Base-by-base conservation (phyloP, 1,140 invertebrate species). In the Drosophila mojavensis region DNA sequence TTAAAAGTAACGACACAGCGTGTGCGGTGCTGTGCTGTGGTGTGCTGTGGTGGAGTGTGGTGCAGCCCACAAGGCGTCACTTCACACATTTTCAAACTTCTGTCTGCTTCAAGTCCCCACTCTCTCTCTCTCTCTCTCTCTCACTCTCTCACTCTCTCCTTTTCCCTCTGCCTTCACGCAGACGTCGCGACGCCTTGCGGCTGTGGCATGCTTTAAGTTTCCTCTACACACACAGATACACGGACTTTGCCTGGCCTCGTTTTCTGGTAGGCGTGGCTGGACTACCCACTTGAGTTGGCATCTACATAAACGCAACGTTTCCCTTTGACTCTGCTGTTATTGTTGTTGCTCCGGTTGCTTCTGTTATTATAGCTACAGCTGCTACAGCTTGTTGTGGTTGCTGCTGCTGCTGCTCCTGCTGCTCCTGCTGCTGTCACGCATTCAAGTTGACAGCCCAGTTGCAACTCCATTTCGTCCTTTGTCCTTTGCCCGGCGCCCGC, bases 1-100 rank as follows among this genome's bases (percentile, higher is more conserved):
- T 88, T 88, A 88, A 88, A 90, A 89, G 84, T 88, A 88, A 88
- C 84, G 84, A 88, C 84, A 86, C 78, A 86, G 75, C 67, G 64
- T 48, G 70, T 45, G 43, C 43, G n/a, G 43, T 45, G 3, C 43
- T 0, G 43, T 45, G 43, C 0, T 15, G 43, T 45, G 13, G 13
- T 5, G 41, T 45, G 13, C n/a, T 5, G 41, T 45, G 43, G 13
- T 15, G 15, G 2, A 1, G n/a, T 45, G 43, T 5, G 43, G 58
- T 60, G 41, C 33, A 68, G 80, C 59, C 77, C 26, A 28, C 64
- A 30, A 51, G 55, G 28, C 63, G 63, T 66, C 45, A 66, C 68
- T 71, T 69, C 43, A 69, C 61, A 65, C 63, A 60, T 36, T 53
- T 17, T 30, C 26, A 6, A 54, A 33, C 51, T 54, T 28, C 53